These are phyloP conservation scores for Sarcophaga caerulescens DNA, from an alignment of 2,888 invertebrate species.

Conservation along the genomic window DNA sequence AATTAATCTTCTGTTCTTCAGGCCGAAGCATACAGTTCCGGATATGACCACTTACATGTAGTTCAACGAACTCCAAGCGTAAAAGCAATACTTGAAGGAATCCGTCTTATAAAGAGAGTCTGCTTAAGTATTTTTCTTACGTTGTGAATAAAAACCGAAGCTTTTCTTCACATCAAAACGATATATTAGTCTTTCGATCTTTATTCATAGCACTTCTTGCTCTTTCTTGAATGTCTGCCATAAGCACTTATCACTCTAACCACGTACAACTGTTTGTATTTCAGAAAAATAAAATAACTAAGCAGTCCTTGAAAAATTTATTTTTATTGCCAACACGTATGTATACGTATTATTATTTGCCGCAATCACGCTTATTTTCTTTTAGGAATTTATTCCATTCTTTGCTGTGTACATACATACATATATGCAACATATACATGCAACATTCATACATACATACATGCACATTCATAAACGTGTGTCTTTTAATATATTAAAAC, in stretches of 20 bases:
- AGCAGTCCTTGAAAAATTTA: slow-evolving; percentile 49
- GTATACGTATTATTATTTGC: slow-evolving; percentile 54
- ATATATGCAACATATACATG: not conserved
- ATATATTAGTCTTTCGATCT: no score
- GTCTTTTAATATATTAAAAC: slow-evolving; percentile 15
- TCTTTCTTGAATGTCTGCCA: no score
- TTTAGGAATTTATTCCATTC: slow-evolving; percentile 26
- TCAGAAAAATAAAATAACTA: not conserved
- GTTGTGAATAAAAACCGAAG: no score
- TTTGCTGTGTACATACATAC: not conserved
- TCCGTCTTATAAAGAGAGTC: no score
- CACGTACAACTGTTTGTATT: slow-evolving; percentile 26
- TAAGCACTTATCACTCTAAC: not conserved
- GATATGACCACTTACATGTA: no score
- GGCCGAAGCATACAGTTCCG: no score
- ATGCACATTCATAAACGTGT: not conserved
- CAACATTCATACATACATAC: not conserved
- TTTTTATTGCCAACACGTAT: slow-evolving; percentile 62
- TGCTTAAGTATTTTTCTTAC: no score
- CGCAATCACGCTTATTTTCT: slow-evolving; percentile 57
- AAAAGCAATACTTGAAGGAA: no score
- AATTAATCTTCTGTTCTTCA: no score
- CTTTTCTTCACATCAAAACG: no score
- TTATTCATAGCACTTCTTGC: no score
- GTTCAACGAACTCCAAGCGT: no score